Base-by-base conservation (phyloP, 2,113 vertebrate species). In the Lamprologus sp. region DNA sequence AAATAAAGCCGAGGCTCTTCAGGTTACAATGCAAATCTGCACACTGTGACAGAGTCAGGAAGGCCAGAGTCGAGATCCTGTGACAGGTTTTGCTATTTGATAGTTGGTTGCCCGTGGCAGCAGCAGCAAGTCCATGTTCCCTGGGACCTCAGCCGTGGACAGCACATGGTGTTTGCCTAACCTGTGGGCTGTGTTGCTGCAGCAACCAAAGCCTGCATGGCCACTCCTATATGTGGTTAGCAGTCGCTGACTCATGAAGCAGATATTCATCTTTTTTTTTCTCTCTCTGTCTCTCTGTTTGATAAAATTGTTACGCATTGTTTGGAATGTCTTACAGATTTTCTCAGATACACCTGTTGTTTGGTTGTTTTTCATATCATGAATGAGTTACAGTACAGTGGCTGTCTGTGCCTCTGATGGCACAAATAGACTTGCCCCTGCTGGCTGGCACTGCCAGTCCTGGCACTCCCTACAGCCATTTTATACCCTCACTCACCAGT, bases 141-240 rank as follows among this genome's bases (percentile, higher is more conserved):
- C 63, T 2, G 56, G 54, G 47, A 90, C 90, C 90, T 92, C 91
- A 91, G 65, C 88, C 17, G 26, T 91, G 26, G 83, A 92, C 83
- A 21, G 88, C 83, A 60, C 79, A 84, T 89, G 81, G 70, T 93
- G 90, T 97, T 95, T 96, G 93, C 86, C 83, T 93, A 93, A 93
- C 93, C 92, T 91, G 88, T 93, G 94, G 93, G 90, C 89, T 90
- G 93, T 33, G 93, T 96, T 93, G 85, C 93, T 87, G 91, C 83
- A 82, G 96, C 82, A 94, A 96, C 94, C 80, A 40, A 85, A 92
- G 90, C 47, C 68, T 3, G 90, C 54, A 13, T 87, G 90, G 88
- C 94, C 96, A 97, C 96, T 89, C 96, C 96, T 94, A 87, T 55
- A 28, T 87, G 84, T 82, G 94, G 86, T 87, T 83, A 84, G 88